phyloP scores from a whole-genome alignment of 35 echinoderm and acorn worm genomes.

The Chiridota heheva region DNA sequence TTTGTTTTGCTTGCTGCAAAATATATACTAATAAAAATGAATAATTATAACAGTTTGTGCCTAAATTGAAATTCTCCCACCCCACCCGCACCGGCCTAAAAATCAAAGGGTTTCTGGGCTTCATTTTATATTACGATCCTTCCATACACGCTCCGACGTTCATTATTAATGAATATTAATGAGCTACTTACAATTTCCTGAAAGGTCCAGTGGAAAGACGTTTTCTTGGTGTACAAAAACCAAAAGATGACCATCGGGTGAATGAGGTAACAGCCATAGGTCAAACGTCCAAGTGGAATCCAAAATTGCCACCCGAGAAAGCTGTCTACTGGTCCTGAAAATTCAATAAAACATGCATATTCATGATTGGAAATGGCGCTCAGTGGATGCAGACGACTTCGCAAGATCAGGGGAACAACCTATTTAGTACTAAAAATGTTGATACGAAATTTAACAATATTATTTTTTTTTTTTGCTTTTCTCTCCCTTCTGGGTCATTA shows the following conservation, averaged over 20 bases:
- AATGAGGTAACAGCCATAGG: constrained; percentile 62
- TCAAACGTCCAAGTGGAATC: constrained; percentile 62
- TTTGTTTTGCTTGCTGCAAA: too few species aligned
- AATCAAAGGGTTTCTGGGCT: too few species aligned
- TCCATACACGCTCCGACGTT: too few species aligned
- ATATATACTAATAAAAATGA: too few species aligned
- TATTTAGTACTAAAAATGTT: background rate
- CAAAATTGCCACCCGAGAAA: constrained; percentile 70
- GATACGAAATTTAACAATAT: background rate
- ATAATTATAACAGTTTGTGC: too few species aligned
- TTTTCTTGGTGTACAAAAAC: constrained; percentile 48
- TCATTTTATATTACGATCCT: too few species aligned
- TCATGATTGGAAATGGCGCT: too few species aligned
- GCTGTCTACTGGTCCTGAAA: constrained; percentile 51
- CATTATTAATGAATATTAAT: background rate
- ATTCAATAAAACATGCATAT: too few species aligned
- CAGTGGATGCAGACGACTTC: too few species aligned
- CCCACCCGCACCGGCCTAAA: too few species aligned
- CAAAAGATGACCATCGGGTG: constrained; percentile 70
- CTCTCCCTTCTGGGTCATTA: background rate
- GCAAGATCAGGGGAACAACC: background rate
- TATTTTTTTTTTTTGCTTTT: background rate
- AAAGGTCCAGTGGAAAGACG: constrained; percentile 46
- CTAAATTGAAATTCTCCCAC: too few species aligned
- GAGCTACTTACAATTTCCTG: constrained; percentile 42